Percentiles rank a stretch among this genome's conserved stretches.
Evolutionary conservation across 2,113 vertebrate genomes (phyloP).

Genomic region (Cryptomyrus ogoouensis): DNA sequence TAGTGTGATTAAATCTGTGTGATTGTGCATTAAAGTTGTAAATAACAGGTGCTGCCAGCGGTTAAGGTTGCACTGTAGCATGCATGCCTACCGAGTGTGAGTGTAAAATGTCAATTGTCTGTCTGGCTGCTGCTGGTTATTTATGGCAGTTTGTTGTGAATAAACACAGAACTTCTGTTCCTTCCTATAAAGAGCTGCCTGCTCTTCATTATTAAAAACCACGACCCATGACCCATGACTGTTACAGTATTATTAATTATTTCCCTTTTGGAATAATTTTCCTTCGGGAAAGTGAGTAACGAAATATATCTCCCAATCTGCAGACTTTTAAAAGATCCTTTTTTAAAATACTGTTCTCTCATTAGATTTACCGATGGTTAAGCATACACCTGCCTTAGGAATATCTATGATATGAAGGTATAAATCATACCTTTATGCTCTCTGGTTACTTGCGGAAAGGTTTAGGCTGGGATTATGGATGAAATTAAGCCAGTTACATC

Average conservation of each 20-base stretch:
- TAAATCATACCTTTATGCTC: not conserved
- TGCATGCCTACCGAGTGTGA: not conserved
- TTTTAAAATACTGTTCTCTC: not conserved
- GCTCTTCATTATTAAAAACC: not conserved
- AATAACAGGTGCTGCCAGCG: not conserved
- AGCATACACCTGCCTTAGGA: not conserved
- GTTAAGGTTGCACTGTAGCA: not conserved
- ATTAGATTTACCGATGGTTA: not conserved
- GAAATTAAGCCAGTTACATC: not conserved
- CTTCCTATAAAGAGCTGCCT: constrained; percentile 21
- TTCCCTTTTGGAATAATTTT: not conserved
- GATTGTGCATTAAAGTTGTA: not conserved
- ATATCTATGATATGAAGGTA: not conserved
- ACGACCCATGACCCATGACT: too few relatives aligned
- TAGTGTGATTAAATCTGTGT: not conserved
- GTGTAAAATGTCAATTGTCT: not conserved
- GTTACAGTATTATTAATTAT: not conserved
- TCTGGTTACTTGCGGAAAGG: not conserved
- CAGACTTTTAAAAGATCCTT: not conserved
- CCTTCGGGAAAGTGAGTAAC: not conserved
- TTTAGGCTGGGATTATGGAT: not conserved
- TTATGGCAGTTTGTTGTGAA: constrained; percentile 25
- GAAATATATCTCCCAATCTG: not conserved
- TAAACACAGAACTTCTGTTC: not conserved
- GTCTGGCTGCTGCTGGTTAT: constrained; percentile 17